Evolutionary conservation across 2,113 vertebrate species (phyloP).

Genomic region (Loxodonta africana): DNA sequence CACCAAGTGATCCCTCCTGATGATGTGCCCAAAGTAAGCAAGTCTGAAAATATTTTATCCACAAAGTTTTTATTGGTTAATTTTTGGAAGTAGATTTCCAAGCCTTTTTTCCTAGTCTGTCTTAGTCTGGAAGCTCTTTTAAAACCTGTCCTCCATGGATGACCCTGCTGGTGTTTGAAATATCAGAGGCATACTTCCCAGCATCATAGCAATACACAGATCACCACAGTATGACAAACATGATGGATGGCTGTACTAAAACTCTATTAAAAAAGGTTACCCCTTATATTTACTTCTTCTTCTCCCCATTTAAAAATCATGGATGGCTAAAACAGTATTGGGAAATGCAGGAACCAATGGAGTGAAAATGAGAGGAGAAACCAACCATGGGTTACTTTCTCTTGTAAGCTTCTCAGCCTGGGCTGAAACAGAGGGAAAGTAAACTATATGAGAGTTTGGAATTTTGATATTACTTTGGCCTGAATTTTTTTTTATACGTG

Average conservation of each 20-base stretch:
- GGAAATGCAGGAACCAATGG: not conserved
- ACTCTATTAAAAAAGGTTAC: not conserved
- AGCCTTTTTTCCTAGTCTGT: no score
- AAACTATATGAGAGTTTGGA: not conserved
- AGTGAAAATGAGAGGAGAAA: conserved; percentile 19
- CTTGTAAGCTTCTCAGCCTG: not conserved
- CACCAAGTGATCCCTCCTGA: no score
- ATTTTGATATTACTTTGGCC: not conserved
- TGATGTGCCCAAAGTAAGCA: no score
- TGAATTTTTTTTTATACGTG: not conserved
- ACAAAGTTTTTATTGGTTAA: no score
- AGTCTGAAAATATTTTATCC: no score
- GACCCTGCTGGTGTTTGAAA: no score
- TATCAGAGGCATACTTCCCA: no score
- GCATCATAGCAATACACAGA: no score
- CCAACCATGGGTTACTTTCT: not conserved
- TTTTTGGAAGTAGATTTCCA: no score
- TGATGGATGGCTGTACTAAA: not conserved
- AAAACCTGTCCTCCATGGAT: no score
- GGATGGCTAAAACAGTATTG: not conserved
- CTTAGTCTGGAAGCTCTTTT: no score
- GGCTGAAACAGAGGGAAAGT: not conserved
- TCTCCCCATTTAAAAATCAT: not conserved
- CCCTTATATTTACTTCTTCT: not conserved
- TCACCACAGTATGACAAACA: no score